phyloP scores from a whole-genome alignment of 1,140 invertebrate species.

The Lucilia sericata region DNA sequence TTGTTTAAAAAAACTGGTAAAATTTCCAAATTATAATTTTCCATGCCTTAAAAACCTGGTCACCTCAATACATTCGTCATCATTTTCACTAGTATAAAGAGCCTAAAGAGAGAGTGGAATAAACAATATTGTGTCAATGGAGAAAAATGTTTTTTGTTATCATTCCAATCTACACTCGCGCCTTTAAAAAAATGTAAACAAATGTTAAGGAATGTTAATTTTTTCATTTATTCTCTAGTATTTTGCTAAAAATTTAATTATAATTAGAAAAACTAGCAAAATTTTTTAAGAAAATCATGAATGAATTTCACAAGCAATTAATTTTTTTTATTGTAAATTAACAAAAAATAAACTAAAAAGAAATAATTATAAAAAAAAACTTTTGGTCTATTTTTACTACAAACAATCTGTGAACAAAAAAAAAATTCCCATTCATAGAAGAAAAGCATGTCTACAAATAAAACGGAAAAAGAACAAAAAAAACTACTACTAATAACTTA shows the following conservation, averaged over 20 bases:
- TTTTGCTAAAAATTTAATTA: neutral
- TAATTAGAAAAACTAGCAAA: neutral
- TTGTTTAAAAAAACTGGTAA: too few relatives aligned
- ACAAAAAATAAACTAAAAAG: neutral
- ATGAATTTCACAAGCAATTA: neutral
- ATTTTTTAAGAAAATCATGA: neutral
- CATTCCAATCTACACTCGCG: constrained; percentile 28
- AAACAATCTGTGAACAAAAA: neutral
- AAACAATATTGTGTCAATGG: neutral
- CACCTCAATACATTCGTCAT: neutral
- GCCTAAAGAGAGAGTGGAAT: neutral
- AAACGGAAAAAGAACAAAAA: neutral
- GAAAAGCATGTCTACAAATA: constrained; percentile 11
- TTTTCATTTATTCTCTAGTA: neutral
- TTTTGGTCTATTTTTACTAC: neutral
- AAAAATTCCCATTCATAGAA: constrained; percentile 39
- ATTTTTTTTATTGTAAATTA: neutral
- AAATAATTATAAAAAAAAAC: neutral
- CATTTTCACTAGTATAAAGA: neutral
- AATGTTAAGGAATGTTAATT: neutral
- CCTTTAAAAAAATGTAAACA: constrained; percentile 33
- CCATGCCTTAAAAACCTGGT: neutral
- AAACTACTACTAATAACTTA: neutral
- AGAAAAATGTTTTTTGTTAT: neutral
- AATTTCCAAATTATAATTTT: too few relatives aligned